Conservation (phyloP, 2,113 vertebrate genomes). For the Apistogramma diplotaenia region DNA sequence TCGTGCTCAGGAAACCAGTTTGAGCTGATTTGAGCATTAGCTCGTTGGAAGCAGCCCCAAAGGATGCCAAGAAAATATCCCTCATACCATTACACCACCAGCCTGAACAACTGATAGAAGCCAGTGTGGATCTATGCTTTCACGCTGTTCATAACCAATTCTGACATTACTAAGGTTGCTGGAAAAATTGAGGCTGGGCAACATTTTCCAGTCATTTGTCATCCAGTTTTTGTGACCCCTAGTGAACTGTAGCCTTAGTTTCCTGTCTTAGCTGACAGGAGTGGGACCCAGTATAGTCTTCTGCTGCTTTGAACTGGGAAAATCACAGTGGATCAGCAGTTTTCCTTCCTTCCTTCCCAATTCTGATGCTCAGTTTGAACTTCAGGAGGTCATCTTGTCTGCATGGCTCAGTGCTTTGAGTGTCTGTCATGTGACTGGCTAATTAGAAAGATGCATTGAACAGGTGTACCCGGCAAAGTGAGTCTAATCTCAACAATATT, state of each 20-base stretch:
- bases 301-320: neutral
- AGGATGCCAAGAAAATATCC: neutral
- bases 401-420: fast-evolving
- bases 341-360: neutral
- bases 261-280: too few species aligned
- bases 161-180: neutral
- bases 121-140: neutral
- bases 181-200: neutral
- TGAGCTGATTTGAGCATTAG: too few species aligned
- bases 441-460: neutral
- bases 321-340: neutral
- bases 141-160: neutral
- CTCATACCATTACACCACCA: neutral
- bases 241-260: too few species aligned
- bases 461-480: neutral
- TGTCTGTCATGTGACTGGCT: neutral
- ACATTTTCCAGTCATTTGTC: neutral
- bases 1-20: too few species aligned
- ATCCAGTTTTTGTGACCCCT: neutral
- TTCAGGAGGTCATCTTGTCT: neutral
- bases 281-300: neutral
- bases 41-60: neutral
- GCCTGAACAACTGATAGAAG: neutral
- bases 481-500: too few species aligned
- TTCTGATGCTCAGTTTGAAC: neutral